Evolutionary conservation across 1,140 invertebrate genomes (phyloP).

Genomic region (Aphelinus certus): DNA sequence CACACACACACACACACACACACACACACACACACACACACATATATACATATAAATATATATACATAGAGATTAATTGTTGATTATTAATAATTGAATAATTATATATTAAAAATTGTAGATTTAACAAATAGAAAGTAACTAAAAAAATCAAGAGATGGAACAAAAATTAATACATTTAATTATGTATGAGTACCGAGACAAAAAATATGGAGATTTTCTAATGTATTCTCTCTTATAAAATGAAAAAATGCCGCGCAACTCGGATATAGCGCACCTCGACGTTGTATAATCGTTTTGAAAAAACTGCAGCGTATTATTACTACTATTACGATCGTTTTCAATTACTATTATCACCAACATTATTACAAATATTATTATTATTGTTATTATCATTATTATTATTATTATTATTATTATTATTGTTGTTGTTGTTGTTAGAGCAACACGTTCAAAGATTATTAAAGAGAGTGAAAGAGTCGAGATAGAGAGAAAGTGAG

Average conservation of each 20-base stretch:
- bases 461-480: slow-evolving; percentile 20
- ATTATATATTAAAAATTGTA: slow-evolving; percentile 38
- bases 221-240: slow-evolving; percentile 38
- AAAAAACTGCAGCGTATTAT: slow-evolving; percentile 34
- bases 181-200: not conserved
- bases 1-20: not conserved
- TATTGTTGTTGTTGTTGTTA: not conserved
- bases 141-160: slow-evolving; percentile 25
- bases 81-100: slow-evolving; percentile 43
- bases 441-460: slow-evolving; percentile 10
- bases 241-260: slow-evolving; percentile 21
- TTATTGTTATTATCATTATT: not conserved
- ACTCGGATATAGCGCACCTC: slow-evolving; percentile 37
- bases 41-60: slow-evolving; percentile 1
- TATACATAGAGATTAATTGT: slow-evolving; percentile 42
- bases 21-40: slow-evolving; percentile 15
- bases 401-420: slow-evolving; percentile 7
- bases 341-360: slow-evolving; percentile 14
- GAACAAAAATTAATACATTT: slow-evolving; percentile 30
- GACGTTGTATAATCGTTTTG: slow-evolving; percentile 35
- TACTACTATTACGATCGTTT: slow-evolving; percentile 14
- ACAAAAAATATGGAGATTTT: slow-evolving; percentile 36
- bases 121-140: slow-evolving; percentile 41
- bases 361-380: slow-evolving; percentile 4
- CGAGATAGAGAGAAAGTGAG: slow-evolving; percentile 6